phyloP scores from a whole-genome alignment of 1,140 invertebrate species.

The Muscidifurax raptorellus region DNA sequence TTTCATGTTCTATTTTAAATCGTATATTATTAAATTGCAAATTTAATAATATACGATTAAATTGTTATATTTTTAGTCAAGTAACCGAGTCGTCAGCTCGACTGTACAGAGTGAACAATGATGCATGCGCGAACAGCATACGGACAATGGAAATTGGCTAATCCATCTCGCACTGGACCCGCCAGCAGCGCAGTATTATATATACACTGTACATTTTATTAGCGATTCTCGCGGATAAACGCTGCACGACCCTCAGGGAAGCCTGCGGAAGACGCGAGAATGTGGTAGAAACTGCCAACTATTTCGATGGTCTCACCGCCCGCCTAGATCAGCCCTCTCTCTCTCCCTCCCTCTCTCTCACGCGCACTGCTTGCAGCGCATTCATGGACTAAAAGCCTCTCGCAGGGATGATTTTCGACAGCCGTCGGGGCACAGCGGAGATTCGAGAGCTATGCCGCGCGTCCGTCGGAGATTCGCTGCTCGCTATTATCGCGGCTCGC shows the following conservation, averaged over 20 bases:
- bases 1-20: too few species aligned
- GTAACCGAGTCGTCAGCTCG: too few species aligned
- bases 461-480: not conserved
- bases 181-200: too few species aligned
- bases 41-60: too few species aligned
- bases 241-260: not conserved
- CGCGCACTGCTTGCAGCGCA: not conserved
- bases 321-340: not conserved
- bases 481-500: conserved; percentile 9
- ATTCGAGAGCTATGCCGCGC: not conserved
- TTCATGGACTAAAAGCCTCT: conserved; percentile 34
- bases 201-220: not conserved
- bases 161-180: not conserved
- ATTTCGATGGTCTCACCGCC: not conserved
- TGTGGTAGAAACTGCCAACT: not conserved
- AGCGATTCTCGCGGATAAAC: not conserved
- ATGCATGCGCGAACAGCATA: not conserved
- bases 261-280: not conserved
- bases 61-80: too few species aligned
- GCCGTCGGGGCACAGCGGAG: not conserved
- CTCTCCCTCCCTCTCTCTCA: not conserved
- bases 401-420: conserved; percentile 30
- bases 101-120: not conserved
- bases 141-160: not conserved
- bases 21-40: too few species aligned